phyloP scores from a whole-genome alignment of 2,888 invertebrate genomes.

The Brachypalpus laphriformis region DNA sequence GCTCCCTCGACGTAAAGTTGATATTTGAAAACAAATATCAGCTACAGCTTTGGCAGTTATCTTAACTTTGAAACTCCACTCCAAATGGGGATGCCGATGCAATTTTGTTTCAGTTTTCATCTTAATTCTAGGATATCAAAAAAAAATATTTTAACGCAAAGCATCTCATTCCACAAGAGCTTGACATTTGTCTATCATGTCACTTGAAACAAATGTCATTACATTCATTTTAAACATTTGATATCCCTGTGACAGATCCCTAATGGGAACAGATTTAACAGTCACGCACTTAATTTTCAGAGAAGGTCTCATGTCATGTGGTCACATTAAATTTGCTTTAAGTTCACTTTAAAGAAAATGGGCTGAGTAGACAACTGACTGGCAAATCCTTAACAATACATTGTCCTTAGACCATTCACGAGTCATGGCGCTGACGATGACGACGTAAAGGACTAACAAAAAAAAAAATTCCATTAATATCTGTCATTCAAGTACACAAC shows the following conservation, averaged over 20 bases:
- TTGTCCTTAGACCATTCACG: constrained; percentile 8
- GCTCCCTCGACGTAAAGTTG: too few species aligned
- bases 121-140: too few species aligned
- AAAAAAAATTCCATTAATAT: constrained; percentile 38
- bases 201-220: neutral
- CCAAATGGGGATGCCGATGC: too few species aligned
- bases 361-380: neutral
- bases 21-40: too few species aligned
- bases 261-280: neutral
- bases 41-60: too few species aligned
- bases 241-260: neutral
- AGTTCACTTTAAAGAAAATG: neutral
- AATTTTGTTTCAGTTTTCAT: too few species aligned
- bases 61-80: too few species aligned
- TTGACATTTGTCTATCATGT: too few species aligned
- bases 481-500: constrained; percentile 27
- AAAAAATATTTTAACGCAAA: too few species aligned
- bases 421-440: neutral
- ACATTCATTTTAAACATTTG: neutral
- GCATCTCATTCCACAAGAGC: too few species aligned
- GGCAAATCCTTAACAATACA: constrained; percentile 1
- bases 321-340: neutral
- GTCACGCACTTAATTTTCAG: neutral
- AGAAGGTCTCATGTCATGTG: neutral
- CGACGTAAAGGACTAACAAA: neutral